A percentile compares a stretch with the other conserved stretches of the same genome.
These are phyloP conservation scores for Orestias chungarensis DNA, from an alignment of 2,797 vertebrate genomes.

Conservation along the genomic window DNA sequence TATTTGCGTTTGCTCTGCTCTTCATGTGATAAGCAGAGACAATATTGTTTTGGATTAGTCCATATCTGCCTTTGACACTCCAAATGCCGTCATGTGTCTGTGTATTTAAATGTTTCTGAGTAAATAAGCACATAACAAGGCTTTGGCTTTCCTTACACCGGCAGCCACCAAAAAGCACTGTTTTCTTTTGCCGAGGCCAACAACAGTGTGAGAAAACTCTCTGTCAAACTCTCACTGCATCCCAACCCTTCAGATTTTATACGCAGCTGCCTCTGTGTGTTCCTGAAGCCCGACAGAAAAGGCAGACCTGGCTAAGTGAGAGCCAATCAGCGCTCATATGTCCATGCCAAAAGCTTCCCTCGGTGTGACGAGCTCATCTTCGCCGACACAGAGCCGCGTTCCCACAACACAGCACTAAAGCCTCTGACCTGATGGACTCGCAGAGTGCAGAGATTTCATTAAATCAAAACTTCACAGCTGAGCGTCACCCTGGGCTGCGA, in stretches of 20 bases:
- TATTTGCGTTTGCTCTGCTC: conserved; percentile 55
- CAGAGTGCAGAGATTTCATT: conserved; percentile 61
- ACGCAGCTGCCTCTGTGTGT: conserved; percentile 40
- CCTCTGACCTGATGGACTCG: conserved; percentile 57
- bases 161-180: conserved; percentile 70
- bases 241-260: conserved; percentile 56
- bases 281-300: conserved; percentile 44
- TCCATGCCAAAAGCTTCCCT: conserved; percentile 64
- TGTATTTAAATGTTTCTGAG: conserved; percentile 53
- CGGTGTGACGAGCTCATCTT: conserved; percentile 65
- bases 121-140: conserved; percentile 64
- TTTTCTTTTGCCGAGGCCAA: conserved; percentile 62
- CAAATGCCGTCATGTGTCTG: conserved; percentile 34
- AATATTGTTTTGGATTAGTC: conserved; percentile 62
- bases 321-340: conserved; percentile 39
- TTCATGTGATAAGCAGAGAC: conserved; percentile 63
- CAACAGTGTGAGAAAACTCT: conserved; percentile 67
- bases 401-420: conserved; percentile 65
- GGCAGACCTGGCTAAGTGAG: conserved; percentile 45
- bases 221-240: conserved; percentile 53
- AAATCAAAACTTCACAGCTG: conserved; percentile 65
- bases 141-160: conserved; percentile 63
- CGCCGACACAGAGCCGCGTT: conserved; percentile 55
- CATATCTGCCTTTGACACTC: conserved; percentile 51
- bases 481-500: conserved; percentile 47